Evolutionary conservation across 2,797 vertebrate genomes (phyloP).

Genomic region (Botia almorhae): DNA sequence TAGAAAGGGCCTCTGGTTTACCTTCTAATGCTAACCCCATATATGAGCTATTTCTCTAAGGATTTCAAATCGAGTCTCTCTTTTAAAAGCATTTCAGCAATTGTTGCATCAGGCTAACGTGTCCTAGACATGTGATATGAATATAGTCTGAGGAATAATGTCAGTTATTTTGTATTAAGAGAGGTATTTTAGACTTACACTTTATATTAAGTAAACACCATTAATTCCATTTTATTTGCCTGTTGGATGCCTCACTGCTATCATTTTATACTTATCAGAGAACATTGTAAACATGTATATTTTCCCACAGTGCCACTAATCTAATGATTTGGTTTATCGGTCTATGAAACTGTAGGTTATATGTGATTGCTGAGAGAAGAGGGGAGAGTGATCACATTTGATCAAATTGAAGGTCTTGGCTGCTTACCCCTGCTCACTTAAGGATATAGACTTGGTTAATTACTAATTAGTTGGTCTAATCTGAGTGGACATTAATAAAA

Average conservation of each 20-base stretch:
- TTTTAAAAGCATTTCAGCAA: background rate
- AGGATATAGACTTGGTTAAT: slow-evolving; percentile 58
- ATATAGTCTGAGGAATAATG: background rate
- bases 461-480: slow-evolving; percentile 65
- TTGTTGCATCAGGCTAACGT: background rate
- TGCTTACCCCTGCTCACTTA: slow-evolving; percentile 65
- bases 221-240: slow-evolving; percentile 14
- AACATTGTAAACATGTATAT: slow-evolving; percentile 55
- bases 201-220: slow-evolving; percentile 6
- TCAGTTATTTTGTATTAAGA: background rate
- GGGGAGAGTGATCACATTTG: slow-evolving; percentile 65
- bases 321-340: slow-evolving; percentile 60
- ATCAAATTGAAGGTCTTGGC: slow-evolving; percentile 68
- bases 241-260: background rate
- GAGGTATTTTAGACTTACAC: slow-evolving; percentile 16
- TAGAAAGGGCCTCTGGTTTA: slow-evolving; percentile 4
- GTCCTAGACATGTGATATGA: background rate
- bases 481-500: slow-evolving; percentile 60
- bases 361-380: slow-evolving; percentile 60
- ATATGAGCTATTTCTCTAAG: background rate
- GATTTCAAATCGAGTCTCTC: background rate
- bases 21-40: background rate
- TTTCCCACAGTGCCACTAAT: slow-evolving; percentile 67
- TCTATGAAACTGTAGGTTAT: slow-evolving; percentile 49
- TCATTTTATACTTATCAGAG: slow-evolving; percentile 5